Conservation (phyloP, 1,140 invertebrate species). For the Sitobion miscanthi region DNA sequence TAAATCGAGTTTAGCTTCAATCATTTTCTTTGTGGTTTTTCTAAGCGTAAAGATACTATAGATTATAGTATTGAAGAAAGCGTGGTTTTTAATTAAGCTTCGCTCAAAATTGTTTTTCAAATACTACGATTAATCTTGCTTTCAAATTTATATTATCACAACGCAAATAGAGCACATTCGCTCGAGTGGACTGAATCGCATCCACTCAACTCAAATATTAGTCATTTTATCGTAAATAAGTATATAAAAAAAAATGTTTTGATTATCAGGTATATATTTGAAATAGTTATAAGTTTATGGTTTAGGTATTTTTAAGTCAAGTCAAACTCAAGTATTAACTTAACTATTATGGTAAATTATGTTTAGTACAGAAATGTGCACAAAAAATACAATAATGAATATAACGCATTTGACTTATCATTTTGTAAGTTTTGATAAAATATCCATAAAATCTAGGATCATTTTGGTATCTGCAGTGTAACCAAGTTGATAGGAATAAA, state of each 20-base stretch:
- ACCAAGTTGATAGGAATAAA: not conserved
- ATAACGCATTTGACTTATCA: too few relatives aligned
- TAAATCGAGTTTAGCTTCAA: not conserved
- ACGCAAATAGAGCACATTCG: not conserved
- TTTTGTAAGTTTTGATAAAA: not conserved
- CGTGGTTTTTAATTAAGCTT: not conserved
- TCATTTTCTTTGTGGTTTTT: not conserved
- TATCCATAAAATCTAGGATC: not conserved
- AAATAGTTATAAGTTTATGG: not conserved
- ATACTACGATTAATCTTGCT: not conserved
- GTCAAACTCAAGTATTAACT: not conserved
- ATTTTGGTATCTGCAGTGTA: not conserved
- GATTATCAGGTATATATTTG: not conserved
- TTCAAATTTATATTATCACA: not conserved
- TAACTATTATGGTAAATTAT: too few relatives aligned
- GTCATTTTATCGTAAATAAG: not conserved
- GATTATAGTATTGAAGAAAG: not conserved
- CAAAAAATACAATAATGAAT: too few relatives aligned
- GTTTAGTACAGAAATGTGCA: too few relatives aligned
- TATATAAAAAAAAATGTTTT: not conserved
- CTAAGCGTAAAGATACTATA: not conserved
- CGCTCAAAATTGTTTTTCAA: not conserved
- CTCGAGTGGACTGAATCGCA: too few relatives aligned
- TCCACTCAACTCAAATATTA: not conserved
- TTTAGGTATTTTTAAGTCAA: not conserved